Base-by-base conservation (phyloP, 2,113 vertebrate species). In the Elephas maximus region DNA sequence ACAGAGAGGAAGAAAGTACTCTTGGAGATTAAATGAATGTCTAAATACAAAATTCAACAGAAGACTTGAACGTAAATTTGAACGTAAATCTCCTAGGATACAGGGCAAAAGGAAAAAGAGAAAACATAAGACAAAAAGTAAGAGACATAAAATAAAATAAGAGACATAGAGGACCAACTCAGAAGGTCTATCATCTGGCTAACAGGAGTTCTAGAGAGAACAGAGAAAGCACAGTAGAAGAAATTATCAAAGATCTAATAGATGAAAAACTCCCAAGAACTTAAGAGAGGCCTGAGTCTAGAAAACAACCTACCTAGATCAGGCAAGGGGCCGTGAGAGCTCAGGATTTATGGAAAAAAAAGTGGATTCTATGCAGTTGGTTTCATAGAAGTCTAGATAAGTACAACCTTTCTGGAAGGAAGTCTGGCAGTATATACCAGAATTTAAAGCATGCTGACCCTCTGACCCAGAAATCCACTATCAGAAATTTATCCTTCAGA, bases 1-100 rank as follows among this genome's bases (percentile, higher is more conserved):
- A 95, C 12, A 71, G 81, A 85, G 63, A 48, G 48, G 53, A 82
- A 94, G 37, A 91, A 77, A 62, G 57, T 77, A 20, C 60, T 71
- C n/a, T 87, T 87, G 21, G 69, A 88, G 48, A 87, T 82, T 88
- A 83, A 88, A 85, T 89, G 51, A 94, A 92, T 90, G 8, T 33
- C 51, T 78, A 77, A 78, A 69, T 96, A 90, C 24, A 41, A 63
- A 94, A 87, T 83, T 87, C 85, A 87, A 30, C 12, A 74, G 80
- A 76, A 86, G 30, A 37, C 26, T 78, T 92, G 41, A 60, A 86
- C 71, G 81, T 63, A 90, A 57, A 93, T 45, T 79, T 65, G 82
- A 87, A 37, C 37, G 62, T 71, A 71, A 65, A 93, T 88, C 30
- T 87, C 69, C 69, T 33, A 88, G 53, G 69, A 94, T 53, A 60